Evolutionary conservation across 2,888 invertebrate genomes (phyloP).

Genomic region (Thyatira batis): DNA sequence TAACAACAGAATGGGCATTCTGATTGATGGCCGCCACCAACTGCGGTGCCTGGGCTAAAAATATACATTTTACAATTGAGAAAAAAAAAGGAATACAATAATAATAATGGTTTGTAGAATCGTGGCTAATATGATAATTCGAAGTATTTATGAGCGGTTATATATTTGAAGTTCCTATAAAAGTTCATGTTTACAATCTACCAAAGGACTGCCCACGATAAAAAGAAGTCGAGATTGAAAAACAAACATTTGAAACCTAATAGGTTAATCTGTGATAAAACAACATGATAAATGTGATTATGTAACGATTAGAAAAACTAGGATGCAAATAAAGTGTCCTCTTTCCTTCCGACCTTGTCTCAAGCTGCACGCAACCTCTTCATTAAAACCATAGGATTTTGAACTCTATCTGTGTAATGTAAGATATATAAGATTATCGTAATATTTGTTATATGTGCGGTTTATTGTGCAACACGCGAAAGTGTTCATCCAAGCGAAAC

Average conservation of each 20-base stretch:
- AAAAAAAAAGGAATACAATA: too few relatives aligned
- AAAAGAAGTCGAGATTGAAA: too few relatives aligned
- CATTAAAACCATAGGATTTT: constrained; percentile 9
- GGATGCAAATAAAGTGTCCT: constrained; percentile 33
- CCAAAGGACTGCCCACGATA: too few relatives aligned
- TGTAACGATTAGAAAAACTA: constrained; percentile 21
- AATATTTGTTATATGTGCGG: constrained; percentile 16
- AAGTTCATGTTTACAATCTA: not conserved
- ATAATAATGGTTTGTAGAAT: too few relatives aligned
- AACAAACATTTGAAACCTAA: too few relatives aligned
- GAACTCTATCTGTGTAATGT: constrained; percentile 11
- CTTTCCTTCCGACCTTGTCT: constrained; percentile 50
- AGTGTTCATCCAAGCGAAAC: constrained; percentile 59
- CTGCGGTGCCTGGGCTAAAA: not conserved
- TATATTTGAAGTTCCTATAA: not conserved
- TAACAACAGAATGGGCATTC: not conserved
- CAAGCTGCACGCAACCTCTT: constrained; percentile 22
- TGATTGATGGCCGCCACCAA: not conserved
- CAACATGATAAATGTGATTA: not conserved
- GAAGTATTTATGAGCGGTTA: too few relatives aligned
- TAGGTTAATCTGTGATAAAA: not conserved
- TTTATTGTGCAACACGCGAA: constrained; percentile 57
- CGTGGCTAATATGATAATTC: too few relatives aligned
- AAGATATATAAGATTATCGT: constrained; percentile 14
- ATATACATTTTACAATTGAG: too few relatives aligned